Base-by-base conservation (phyloP, 2,113 vertebrate genomes). In the Stomatorhinus ivindoensis region DNA sequence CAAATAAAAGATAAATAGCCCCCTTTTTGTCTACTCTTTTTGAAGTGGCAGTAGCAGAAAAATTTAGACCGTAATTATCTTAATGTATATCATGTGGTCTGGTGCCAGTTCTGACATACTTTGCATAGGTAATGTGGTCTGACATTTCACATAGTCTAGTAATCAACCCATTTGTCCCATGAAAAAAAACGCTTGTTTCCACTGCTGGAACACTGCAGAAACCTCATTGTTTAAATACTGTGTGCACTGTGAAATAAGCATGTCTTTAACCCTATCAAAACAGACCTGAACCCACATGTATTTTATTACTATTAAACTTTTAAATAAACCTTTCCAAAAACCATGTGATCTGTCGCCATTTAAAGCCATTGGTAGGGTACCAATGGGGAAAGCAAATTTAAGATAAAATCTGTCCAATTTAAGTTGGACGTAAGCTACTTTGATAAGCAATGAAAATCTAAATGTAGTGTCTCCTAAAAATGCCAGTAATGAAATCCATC, bases 1-100 rank as follows among this genome's bases (percentile, higher is more conserved):
- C 90, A 89, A 89, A 91, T 89, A 91, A 91, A 91, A 91, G 31
- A 87, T 61, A 53, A 90, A 84, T 53, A 89, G 46, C 87, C 21
- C 85, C 83, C 6, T 83, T 51, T 73, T 61, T 89, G 90, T 91
- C 85, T 88, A 65, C 31, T 91, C 51, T 82, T 88, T 88, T 88
- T 55, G 84, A 83, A 55, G 31, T 42, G 35, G 73, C 31, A 80
- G 35, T 42, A 69, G n/a, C 50, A 87, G 31, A 73, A 39, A n/a
- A 47, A 8, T 19, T 6, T n/a, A 47, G 5, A 80, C 11, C 44
- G 1, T 82, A 88, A 35, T 80, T 80, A 35, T 35, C 13, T 42
- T 80, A 10, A 51, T 24, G n/a, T 87, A 24, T 19, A 44, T 87
- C 39, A 87, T 19, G 39, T 39, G 8, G 15, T 73, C 69, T 35